Percentiles rank a stretch among this genome's conserved stretches.
Evolutionary conservation across 2,113 vertebrate species (phyloP).

Genomic region (Atrichornis clamosus): DNA sequence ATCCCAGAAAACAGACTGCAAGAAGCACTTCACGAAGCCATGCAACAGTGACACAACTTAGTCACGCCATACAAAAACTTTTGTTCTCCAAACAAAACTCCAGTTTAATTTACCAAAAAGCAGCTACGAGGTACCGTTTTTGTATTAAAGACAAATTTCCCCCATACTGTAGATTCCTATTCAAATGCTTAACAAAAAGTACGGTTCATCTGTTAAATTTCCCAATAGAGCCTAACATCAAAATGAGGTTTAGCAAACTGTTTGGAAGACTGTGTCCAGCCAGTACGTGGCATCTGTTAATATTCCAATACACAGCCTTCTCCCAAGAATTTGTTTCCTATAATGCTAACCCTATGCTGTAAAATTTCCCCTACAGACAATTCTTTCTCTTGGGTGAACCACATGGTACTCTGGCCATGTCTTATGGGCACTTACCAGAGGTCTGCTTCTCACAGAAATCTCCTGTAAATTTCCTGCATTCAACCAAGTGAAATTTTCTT

Average conservation of each 20-base stretch:
- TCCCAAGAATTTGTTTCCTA: neutral
- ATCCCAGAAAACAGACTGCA: neutral
- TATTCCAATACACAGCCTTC: neutral
- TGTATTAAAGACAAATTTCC: neutral
- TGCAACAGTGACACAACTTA: neutral
- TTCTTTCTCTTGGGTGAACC: neutral
- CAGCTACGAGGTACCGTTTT: neutral
- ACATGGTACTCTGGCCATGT: rapidly evolving
- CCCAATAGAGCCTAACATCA: neutral
- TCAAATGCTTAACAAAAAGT: neutral
- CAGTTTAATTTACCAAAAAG: neutral
- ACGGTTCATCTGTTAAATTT: neutral
- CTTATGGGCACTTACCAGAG: neutral
- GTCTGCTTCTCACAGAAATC: neutral
- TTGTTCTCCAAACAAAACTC: neutral
- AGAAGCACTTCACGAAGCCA: neutral
- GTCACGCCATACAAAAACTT: neutral
- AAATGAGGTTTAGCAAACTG: neutral
- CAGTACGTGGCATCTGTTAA: neutral
- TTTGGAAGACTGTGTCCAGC: neutral
- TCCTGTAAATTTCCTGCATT: neutral
- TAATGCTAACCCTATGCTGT: neutral
- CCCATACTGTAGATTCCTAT: neutral
- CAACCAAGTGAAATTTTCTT: neutral
- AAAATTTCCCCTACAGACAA: neutral